These are phyloP conservation scores for Onchidella celtica DNA, from an alignment of 2,888 invertebrate species.

Conservation along the genomic window DNA sequence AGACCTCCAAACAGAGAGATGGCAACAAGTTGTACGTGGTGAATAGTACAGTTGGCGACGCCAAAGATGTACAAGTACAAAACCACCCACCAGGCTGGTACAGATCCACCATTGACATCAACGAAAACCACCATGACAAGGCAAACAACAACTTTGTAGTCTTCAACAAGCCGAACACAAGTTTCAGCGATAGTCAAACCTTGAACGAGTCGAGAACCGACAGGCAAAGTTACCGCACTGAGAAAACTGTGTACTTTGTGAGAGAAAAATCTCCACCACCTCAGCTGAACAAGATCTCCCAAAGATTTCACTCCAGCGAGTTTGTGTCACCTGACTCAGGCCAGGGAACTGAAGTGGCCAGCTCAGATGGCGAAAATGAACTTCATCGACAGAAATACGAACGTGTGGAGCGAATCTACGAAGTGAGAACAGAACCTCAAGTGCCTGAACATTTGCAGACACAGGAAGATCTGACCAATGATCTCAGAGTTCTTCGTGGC, in stretches of 20 bases:
- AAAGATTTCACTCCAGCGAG: conserved; percentile 19
- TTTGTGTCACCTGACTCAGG: conserved; percentile 44
- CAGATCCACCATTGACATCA: conserved; percentile 52
- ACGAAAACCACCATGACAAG: conserved; percentile 8
- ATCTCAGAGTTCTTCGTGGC: conserved; percentile 70
- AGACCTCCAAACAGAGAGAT: conserved; percentile 20
- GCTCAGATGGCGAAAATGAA: conserved; percentile 42
- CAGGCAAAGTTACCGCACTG: conserved; percentile 2
- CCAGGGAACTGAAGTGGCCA: conserved; percentile 35
- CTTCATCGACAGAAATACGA: conserved; percentile 25
- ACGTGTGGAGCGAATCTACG: conserved; percentile 41
- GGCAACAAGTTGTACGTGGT: conserved; percentile 46
- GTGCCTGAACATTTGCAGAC: conserved; percentile 36
- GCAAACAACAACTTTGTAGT: neutral
- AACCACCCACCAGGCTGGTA: conserved; percentile 42
- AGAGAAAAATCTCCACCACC: conserved; percentile 29
- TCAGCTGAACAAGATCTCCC: neutral
- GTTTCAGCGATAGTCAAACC: conserved; percentile 27
- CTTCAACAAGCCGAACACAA: conserved; percentile 22
- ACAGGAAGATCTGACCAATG: conserved; percentile 53
- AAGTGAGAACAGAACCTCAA: conserved; percentile 38
- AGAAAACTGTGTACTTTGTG: conserved; percentile 48
- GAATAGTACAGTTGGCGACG: conserved; percentile 38
- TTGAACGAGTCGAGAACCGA: conserved; percentile 27
- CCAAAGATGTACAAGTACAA: neutral